phyloP scores from a whole-genome alignment of 1,140 invertebrate genomes.

The Kradibia gibbosae region DNA sequence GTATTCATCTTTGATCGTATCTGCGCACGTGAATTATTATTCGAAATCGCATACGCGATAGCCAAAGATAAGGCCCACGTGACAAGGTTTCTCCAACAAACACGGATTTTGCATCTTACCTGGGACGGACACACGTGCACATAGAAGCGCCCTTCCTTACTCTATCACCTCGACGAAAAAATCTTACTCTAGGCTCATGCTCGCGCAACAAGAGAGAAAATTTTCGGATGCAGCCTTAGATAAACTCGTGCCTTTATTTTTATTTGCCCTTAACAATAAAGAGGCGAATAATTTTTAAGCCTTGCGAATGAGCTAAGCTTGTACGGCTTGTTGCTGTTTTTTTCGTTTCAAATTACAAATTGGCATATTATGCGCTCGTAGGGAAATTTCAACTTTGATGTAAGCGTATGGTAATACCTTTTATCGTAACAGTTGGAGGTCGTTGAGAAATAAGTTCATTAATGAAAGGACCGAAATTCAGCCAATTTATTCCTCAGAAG shows the following conservation, averaged over 20 bases:
- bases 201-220: neutral
- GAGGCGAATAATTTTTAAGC: too few species aligned
- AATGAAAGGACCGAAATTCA: neutral
- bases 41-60: conserved; percentile 54
- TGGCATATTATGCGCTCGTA: too few species aligned
- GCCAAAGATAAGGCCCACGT: conserved; percentile 57
- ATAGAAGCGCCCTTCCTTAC: too few species aligned
- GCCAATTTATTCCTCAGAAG: conserved; percentile 25
- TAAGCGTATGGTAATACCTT: neutral
- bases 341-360: too few species aligned
- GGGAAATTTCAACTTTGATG: neutral
- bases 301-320: too few species aligned
- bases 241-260: neutral
- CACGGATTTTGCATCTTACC: neutral
- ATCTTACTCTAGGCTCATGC: neutral
- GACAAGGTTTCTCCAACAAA: conserved; percentile 23
- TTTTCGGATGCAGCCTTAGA: neutral
- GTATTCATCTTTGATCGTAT: conserved; percentile 65
- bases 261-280: neutral
- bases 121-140: neutral
- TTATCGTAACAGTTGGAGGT: neutral
- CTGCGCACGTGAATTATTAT: conserved; percentile 65
- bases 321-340: too few species aligned
- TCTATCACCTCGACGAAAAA: neutral
- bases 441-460: neutral